Percentiles rank a stretch among this genome's conserved stretches.
Conservation (phyloP, 2,113 vertebrate genomes). For the Hiodon tergisus region DNA sequence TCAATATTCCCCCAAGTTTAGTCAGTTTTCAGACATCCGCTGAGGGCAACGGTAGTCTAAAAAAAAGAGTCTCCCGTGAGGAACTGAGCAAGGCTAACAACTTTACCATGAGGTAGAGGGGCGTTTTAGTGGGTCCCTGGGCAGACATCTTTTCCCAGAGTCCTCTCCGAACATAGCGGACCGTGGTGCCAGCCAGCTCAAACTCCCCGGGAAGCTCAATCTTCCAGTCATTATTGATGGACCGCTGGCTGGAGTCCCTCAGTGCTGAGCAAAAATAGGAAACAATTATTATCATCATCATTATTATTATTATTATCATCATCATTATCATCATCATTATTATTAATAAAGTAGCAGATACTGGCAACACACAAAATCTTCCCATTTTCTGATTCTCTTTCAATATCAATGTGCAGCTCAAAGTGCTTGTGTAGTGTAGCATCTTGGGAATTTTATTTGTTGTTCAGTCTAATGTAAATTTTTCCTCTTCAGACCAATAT, state of each 20-base stretch:
- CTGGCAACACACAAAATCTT: no score
- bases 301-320: not conserved
- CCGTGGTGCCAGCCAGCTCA: constrained; percentile 90
- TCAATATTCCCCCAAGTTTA: no score
- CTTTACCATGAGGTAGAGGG: constrained; percentile 91
- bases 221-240: constrained; percentile 98
- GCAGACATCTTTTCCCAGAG: constrained; percentile 98
- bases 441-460: no score
- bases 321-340: not conserved
- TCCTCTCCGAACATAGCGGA: constrained; percentile 91
- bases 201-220: constrained; percentile 97
- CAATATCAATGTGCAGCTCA: no score
- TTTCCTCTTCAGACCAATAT: no score
- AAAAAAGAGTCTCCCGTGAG: constrained; percentile 28
- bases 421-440: no score
- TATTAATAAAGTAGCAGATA: not conserved
- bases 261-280: constrained; percentile 64
- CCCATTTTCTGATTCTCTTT: no score
- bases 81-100: constrained; percentile 40
- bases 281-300: not conserved
- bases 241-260: constrained; percentile 85
- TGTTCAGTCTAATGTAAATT: no score
- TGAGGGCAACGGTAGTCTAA: constrained; percentile 4
- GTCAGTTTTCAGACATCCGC: not conserved
- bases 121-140: constrained; percentile 91